Percentiles rank a stretch among this genome's conserved stretches.
phyloP scores from a whole-genome alignment of 2,797 vertebrate genomes.

The Podargus strigoides region DNA sequence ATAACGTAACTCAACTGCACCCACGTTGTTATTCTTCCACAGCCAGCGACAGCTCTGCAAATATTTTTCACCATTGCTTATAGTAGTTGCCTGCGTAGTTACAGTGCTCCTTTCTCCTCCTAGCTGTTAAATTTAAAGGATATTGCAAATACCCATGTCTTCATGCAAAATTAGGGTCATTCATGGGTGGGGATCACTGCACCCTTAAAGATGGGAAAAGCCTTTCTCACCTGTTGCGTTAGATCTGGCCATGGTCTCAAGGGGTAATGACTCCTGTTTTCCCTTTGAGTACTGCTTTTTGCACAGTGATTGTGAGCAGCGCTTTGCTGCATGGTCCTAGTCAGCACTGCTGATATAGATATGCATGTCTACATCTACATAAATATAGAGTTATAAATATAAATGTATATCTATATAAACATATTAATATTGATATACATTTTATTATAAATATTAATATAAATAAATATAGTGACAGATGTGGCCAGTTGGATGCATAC shows the following conservation, averaged over 20 bases:
- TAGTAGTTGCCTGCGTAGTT: not conserved
- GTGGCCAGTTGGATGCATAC: not conserved
- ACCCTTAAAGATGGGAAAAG: not conserved
- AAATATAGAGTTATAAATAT: not conserved
- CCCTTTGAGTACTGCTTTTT: not conserved
- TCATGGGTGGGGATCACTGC: rapidly evolving
- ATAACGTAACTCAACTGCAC: not conserved
- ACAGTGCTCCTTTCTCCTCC: not conserved
- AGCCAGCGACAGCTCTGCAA: not conserved
- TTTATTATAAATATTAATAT: not conserved
- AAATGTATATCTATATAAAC: not conserved
- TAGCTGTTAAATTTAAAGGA: not conserved
- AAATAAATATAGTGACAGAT: not conserved
- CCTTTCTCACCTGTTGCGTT: not conserved
- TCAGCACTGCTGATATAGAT: not conserved
- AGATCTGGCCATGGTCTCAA: rapidly evolving
- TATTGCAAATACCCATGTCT: not conserved
- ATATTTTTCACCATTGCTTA: not conserved
- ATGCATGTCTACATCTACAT: not conserved
- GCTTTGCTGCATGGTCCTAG: not conserved
- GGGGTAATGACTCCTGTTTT: not conserved
- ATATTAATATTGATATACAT: not conserved
- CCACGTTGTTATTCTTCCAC: not conserved
- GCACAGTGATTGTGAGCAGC: not conserved
- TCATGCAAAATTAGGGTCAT: not conserved